Percentiles rank a stretch among this genome's conserved stretches.
Conservation (phyloP, 2,888 invertebrate genomes). For the Drosophila falleni region DNA sequence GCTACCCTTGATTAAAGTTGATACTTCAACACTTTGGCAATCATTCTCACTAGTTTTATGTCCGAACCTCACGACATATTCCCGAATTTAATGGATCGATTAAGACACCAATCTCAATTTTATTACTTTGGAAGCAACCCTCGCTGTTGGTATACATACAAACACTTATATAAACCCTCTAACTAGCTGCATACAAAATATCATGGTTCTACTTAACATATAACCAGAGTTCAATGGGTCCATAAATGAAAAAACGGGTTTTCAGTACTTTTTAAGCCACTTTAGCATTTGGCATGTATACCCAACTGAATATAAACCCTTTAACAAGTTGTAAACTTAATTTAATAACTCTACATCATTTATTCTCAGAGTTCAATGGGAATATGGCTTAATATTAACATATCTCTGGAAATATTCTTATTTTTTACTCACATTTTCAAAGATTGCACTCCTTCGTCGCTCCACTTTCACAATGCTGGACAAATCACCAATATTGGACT, state of each 20-base stretch:
- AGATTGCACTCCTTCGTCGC: conserved; percentile 94
- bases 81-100: background rate
- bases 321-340: background rate
- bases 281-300: background rate
- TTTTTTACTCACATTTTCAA: conserved; percentile 90
- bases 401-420: background rate
- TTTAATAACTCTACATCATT: background rate
- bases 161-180: background rate
- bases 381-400: too few species aligned
- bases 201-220: background rate
- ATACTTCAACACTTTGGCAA: too few species aligned
- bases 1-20: too few species aligned
- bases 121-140: background rate
- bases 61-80: background rate
- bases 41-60: too few species aligned
- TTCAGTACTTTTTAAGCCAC: background rate
- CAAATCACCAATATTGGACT: conserved; percentile 98
- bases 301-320: background rate
- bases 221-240: background rate
- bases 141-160: background rate
- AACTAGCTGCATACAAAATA: background rate
- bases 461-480: conserved; percentile 99
- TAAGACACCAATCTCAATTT: background rate
- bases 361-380: background rate
- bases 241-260: background rate